These are phyloP conservation scores for Antechinus flavipes DNA, from an alignment of 2,113 vertebrate species.

Conservation along the genomic window DNA sequence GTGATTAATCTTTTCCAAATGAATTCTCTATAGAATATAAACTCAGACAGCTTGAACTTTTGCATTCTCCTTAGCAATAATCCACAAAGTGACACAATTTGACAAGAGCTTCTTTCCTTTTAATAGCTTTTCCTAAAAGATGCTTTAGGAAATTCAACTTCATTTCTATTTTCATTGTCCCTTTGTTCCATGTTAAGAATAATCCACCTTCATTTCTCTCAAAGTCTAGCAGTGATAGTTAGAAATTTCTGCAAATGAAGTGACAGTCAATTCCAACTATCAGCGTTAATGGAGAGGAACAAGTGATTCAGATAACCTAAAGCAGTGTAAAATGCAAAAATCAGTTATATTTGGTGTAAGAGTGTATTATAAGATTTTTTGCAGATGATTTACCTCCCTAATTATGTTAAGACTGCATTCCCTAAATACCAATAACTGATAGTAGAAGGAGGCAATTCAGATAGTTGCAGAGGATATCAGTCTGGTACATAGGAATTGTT, in stretches of 20 bases:
- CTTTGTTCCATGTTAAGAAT: slow-evolving; percentile 37
- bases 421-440: background rate
- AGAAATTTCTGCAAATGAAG: slow-evolving; percentile 13
- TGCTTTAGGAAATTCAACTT: background rate
- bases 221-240: background rate
- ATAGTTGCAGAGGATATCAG: background rate
- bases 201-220: slow-evolving; percentile 4
- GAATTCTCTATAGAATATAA: background rate
- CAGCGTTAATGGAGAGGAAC: slow-evolving; percentile 45
- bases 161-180: slow-evolving; percentile 24
- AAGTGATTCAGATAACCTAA: slow-evolving; percentile 17
- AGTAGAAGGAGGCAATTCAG: background rate
- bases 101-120: slow-evolving; percentile 17
- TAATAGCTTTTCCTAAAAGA: slow-evolving; percentile 14
- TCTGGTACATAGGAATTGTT: background rate
- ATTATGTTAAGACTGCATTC: slow-evolving; percentile 40
- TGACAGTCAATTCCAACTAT: slow-evolving; percentile 9
- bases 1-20: background rate
- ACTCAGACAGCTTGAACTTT: background rate
- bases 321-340: slow-evolving; percentile 42
- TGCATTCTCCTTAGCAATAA: background rate
- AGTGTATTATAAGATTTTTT: background rate
- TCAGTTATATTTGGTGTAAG: slow-evolving; percentile 35
- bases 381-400: slow-evolving; percentile 16
- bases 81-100: background rate